phyloP scores from a whole-genome alignment of 1,140 invertebrate species.

The Saxidomus purpurata region DNA sequence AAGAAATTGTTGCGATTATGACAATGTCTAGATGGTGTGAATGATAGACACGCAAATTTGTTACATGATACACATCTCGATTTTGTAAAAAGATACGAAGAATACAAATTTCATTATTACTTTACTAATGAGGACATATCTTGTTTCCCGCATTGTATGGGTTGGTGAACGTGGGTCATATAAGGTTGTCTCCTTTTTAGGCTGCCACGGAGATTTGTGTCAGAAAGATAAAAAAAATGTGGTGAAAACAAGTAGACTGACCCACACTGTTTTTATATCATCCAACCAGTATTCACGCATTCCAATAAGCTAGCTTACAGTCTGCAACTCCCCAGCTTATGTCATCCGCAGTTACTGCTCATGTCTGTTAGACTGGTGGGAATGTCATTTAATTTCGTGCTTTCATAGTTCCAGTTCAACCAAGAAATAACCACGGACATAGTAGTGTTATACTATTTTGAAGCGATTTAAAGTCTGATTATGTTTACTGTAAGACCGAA shows the following conservation, averaged over 20 bases:
- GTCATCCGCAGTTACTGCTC: too few relatives aligned
- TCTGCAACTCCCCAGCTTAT: too few relatives aligned
- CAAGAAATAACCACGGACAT: too few relatives aligned
- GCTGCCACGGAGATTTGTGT: not conserved
- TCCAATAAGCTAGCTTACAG: too few relatives aligned
- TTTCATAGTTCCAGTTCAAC: too few relatives aligned
- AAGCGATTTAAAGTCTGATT: too few relatives aligned
- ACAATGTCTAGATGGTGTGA: not conserved
- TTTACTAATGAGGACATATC: not conserved
- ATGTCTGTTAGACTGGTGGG: too few relatives aligned
- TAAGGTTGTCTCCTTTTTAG: not conserved
- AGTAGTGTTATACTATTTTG: too few relatives aligned
- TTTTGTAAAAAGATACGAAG: not conserved
- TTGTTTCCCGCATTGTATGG: not conserved
- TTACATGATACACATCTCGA: not conserved
- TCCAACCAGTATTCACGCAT: not conserved
- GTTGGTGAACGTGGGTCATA: not conserved
- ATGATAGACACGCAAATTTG: not conserved
- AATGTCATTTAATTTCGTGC: too few relatives aligned
- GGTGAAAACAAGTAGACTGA: not conserved
- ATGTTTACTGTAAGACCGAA: too few relatives aligned
- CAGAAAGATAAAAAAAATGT: not conserved
- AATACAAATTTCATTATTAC: slow-evolving; percentile 1
- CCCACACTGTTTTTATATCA: not conserved
- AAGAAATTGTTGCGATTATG: not conserved